Evolutionary conservation across 2,797 vertebrate species (phyloP).

Genomic region (Lacerta agilis): DNA sequence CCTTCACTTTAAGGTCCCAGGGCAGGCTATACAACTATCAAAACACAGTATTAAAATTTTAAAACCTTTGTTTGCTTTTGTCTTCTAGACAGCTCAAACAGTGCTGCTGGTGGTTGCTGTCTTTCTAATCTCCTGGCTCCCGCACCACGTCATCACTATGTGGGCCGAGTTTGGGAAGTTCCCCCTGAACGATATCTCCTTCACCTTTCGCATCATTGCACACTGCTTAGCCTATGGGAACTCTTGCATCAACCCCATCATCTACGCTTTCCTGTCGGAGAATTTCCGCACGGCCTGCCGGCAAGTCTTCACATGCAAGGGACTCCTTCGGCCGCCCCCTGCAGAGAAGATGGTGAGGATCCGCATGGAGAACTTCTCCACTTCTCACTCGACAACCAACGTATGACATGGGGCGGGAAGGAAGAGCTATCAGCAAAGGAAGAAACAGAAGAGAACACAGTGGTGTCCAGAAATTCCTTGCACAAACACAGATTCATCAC

Average conservation of each 20-base stretch:
- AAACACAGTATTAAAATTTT: not conserved
- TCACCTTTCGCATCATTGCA: constrained; percentile 83
- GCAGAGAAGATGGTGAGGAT: constrained; percentile 74
- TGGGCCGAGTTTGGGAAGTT: constrained; percentile 87
- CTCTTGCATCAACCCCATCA: constrained; percentile 87
- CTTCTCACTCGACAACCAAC: constrained; percentile 80
- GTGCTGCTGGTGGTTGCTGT: constrained; percentile 81
- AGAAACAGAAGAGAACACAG: not conserved
- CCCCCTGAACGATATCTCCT: constrained; percentile 82
- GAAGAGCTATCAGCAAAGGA: not conserved
- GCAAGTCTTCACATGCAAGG: constrained; percentile 77
- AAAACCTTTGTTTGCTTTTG: fast-evolving
- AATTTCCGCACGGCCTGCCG: constrained; percentile 85
- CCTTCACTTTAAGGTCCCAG: too few relatives aligned
- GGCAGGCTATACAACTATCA: too few relatives aligned
- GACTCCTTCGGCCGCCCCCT: constrained; percentile 53
- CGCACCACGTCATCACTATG: constrained; percentile 86
- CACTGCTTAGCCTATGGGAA: constrained; percentile 87
- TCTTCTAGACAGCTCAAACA: constrained; percentile 82
- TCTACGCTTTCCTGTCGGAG: constrained; percentile 87
- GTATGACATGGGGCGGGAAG: constrained; percentile 51
- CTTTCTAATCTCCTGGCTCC: constrained; percentile 88
- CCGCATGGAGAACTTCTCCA: constrained; percentile 84
- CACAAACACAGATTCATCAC: not conserved
- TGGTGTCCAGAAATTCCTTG: fast-evolving